Evolutionary conservation across 2,888 invertebrate species (phyloP).

Genomic region (Drosophila flavopinicola): DNA sequence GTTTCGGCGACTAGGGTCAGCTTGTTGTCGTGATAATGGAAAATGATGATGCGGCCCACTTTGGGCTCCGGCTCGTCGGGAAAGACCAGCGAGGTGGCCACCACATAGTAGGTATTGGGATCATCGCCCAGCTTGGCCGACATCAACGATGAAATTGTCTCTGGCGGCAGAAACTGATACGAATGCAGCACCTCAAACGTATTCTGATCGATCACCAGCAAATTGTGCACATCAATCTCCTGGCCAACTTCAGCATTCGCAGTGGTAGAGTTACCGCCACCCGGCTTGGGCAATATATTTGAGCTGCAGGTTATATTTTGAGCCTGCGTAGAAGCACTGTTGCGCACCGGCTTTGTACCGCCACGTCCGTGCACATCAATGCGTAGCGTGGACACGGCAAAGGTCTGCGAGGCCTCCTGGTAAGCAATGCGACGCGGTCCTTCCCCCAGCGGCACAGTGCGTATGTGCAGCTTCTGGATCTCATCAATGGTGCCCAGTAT

Average conservation of each 20-base stretch:
- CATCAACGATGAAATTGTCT: conserved; percentile 95
- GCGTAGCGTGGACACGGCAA: conserved; percentile 96
- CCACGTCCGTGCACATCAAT: conserved; percentile 93
- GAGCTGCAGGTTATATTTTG: conserved; percentile 87
- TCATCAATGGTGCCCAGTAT: conserved; percentile 99
- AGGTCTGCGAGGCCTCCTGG: conserved; percentile 96
- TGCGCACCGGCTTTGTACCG: conserved; percentile 88
- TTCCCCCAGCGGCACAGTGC: conserved; percentile 97
- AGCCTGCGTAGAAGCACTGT: conserved; percentile 92
- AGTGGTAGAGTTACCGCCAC: conserved; percentile 84
- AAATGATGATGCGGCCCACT: conserved; percentile 92
- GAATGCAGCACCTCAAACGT: conserved; percentile 98
- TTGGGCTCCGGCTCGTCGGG: conserved; percentile 98
- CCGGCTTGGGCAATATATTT: conserved; percentile 85
- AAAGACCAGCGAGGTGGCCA: conserved; percentile 97
- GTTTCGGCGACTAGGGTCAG: conserved; percentile 95
- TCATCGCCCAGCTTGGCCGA: conserved; percentile 97
- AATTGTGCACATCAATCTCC: conserved; percentile 95
- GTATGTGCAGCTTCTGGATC: conserved; percentile 98
- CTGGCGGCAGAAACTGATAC: conserved; percentile 95
- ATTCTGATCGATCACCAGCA: conserved; percentile 97
- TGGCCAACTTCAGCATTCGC: conserved; percentile 87
- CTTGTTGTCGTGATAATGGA: conserved; percentile 95
- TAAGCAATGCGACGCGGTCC: conserved; percentile 97
- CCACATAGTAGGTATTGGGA: conserved; percentile 94